Percentiles rank a stretch among this genome's conserved stretches.
These are phyloP conservation scores for Eupsittula cactorum DNA, from an alignment of 2,113 vertebrate genomes.

Conservation along the genomic window DNA sequence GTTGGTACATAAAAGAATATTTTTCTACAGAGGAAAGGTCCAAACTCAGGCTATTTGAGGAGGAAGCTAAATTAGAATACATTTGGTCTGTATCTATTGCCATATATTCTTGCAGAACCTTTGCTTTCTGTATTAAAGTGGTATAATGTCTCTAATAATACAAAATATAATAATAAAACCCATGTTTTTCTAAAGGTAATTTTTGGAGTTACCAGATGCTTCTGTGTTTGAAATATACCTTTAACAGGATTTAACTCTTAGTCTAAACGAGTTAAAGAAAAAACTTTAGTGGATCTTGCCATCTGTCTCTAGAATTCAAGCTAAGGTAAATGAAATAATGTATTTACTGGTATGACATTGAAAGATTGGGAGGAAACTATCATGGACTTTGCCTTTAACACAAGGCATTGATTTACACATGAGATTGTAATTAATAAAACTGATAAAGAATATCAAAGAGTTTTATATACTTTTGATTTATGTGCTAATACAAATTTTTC, in stretches of 20 bases:
- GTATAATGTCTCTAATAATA: background rate
- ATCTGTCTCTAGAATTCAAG: background rate
- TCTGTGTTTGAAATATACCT: background rate
- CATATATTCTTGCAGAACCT: background rate
- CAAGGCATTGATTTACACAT: background rate
- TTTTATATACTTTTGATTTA: background rate
- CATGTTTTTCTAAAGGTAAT: background rate
- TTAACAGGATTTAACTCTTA: background rate
- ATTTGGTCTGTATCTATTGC: background rate
- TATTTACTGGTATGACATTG: background rate
- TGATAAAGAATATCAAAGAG: background rate
- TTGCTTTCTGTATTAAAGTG: background rate
- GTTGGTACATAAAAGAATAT: background rate
- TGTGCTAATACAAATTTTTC: background rate
- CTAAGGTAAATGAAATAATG: background rate
- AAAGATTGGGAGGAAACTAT: background rate
- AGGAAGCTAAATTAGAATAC: background rate
- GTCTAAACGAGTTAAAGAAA: background rate
- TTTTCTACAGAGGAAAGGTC: background rate
- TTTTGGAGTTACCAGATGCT: background rate
- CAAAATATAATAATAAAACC: background rate
- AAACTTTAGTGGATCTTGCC: background rate
- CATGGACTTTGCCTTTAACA: background rate
- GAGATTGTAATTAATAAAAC: background rate
- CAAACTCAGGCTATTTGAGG: background rate